phyloP scores from a whole-genome alignment of 1,140 invertebrate genomes.

The Wiebesia pumilae region DNA sequence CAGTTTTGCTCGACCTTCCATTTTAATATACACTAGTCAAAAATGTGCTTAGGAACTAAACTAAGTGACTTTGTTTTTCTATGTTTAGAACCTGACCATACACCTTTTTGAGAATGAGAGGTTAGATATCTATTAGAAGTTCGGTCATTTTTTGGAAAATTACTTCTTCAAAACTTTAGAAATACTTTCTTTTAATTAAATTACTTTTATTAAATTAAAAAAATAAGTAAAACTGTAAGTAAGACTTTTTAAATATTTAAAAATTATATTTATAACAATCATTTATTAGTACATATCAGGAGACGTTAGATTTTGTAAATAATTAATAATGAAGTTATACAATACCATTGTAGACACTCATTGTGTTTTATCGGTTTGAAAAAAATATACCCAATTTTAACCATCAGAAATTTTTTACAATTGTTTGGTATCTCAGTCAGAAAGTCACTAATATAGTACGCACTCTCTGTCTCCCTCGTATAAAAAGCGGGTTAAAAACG shows the following conservation, averaged over 20 bases:
- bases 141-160: neutral
- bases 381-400: too few relatives aligned
- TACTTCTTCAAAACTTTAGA: neutral
- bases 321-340: neutral
- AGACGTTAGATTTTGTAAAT: too few relatives aligned
- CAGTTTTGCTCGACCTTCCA: neutral
- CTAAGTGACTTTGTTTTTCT: neutral
- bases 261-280: too few relatives aligned
- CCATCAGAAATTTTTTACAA: slow-evolving; percentile 25
- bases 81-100: neutral
- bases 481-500: slow-evolving; percentile 54
- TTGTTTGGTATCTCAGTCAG: slow-evolving; percentile 16
- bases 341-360: neutral
- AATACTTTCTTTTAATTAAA: neutral
- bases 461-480: neutral
- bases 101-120: neutral
- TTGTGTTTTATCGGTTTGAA: neutral
- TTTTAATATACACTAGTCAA: neutral
- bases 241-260: too few relatives aligned
- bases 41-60: slow-evolving; percentile 12
- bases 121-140: neutral
- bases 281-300: too few relatives aligned
- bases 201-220: too few relatives aligned
- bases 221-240: too few relatives aligned
- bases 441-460: slow-evolving; percentile 25